Percentiles rank a stretch among this genome's conserved stretches.
These are phyloP conservation scores for Gymnorhina tibicen DNA, from an alignment of 2,113 vertebrate species.

Conservation along the genomic window DNA sequence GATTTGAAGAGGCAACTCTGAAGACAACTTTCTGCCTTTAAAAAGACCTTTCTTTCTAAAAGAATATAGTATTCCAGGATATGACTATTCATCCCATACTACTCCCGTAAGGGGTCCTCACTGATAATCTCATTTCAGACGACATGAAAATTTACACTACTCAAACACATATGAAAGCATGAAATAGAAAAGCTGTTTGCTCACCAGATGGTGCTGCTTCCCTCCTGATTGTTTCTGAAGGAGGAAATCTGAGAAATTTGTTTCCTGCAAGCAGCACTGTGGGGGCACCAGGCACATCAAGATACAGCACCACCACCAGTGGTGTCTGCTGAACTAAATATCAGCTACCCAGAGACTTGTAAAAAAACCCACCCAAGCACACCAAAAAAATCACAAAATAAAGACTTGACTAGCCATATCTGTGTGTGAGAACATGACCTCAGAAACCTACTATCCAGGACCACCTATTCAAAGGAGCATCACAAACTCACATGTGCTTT, in stretches of 20 bases:
- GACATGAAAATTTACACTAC: not conserved
- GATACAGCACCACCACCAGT: not conserved
- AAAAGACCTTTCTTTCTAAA: not conserved
- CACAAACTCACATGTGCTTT: not conserved
- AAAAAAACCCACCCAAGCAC: not conserved
- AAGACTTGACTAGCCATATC: not conserved
- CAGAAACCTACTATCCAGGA: not conserved
- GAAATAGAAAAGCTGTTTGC: not conserved
- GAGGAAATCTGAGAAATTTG: not conserved
- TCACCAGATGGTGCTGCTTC: slow-evolving; percentile 61
- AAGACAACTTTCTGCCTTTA: not conserved
- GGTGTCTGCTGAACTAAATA: not conserved
- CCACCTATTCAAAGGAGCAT: not conserved
- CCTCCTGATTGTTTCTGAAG: not conserved
- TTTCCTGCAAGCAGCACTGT: not conserved
- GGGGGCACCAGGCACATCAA: not conserved
- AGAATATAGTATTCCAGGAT: not conserved
- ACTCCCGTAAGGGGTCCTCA: not conserved
- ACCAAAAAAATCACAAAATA: not conserved
- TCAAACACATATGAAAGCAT: not conserved
- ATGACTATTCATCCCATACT: not conserved
- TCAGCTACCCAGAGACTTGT: not conserved
- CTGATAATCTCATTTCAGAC: not conserved
- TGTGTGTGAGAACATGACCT: not conserved
- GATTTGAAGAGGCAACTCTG: not conserved